Evolutionary conservation across 2,888 invertebrate species (phyloP).

Genomic region (Cheilosia variabilis): DNA sequence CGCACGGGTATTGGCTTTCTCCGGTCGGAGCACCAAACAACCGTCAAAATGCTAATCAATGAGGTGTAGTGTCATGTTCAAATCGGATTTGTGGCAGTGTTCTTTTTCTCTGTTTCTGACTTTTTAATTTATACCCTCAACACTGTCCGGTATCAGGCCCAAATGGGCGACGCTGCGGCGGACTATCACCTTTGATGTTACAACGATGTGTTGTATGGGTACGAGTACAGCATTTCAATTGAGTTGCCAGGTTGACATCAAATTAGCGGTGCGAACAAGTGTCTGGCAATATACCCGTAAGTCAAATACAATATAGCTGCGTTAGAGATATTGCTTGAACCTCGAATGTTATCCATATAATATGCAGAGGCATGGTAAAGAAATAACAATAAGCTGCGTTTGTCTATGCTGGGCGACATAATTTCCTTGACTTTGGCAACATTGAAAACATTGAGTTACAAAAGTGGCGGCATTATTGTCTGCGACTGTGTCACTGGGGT

Average conservation of each 20-base stretch:
- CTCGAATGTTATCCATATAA: slow-evolving; percentile 23
- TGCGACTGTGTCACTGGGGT: slow-evolving; percentile 22
- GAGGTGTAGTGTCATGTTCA: slow-evolving; percentile 74
- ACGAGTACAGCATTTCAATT: slow-evolving; percentile 48
- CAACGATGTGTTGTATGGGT: not conserved
- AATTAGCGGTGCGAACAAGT: slow-evolving; percentile 32
- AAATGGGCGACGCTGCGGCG: not conserved
- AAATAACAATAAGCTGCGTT: slow-evolving; percentile 40
- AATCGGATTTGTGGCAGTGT: slow-evolving; percentile 73
- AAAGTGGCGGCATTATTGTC: not conserved
- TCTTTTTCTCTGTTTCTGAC: slow-evolving; percentile 12
- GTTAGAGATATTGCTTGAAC: slow-evolving; percentile 16
- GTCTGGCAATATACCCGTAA: slow-evolving; percentile 6
- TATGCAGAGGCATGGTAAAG: slow-evolving; percentile 6
- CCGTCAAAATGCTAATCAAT: slow-evolving; percentile 73
- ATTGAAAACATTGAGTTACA: slow-evolving; percentile 57
- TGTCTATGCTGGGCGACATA: not conserved
- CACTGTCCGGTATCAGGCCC: slow-evolving; percentile 12
- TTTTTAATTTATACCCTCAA: slow-evolving; percentile 27
- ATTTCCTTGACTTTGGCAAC: slow-evolving; percentile 68
- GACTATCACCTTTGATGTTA: slow-evolving; percentile 63
- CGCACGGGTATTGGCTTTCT: slow-evolving; percentile 25
- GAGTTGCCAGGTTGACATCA: slow-evolving; percentile 59
- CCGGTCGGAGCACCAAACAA: slow-evolving; percentile 34
- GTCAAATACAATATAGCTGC: slow-evolving; percentile 27